Evolutionary conservation across 23 tunicate species (phyloP), one percentile per base, ranked within the genome.

Genomic region (Botrylloides violaceus): DNA sequence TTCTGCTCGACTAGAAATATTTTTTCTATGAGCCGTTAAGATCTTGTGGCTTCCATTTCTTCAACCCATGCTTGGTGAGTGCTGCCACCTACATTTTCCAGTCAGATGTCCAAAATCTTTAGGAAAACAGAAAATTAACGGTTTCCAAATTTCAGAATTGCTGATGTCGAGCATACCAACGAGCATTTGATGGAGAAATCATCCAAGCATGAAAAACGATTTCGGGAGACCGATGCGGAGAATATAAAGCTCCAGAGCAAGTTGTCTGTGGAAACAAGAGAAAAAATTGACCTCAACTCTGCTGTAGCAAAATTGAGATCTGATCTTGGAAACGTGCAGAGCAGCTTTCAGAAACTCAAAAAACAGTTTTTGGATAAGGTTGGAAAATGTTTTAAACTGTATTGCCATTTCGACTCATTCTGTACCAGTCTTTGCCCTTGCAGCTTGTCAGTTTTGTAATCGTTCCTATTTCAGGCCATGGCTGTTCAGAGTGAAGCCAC

Each of bases 341-440:
- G 77, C 4, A 66, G 84, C 36, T 85, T 85, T 49, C 56, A 80
- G 5, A 85, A 75, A 49, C 76, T 85, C 2, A 85, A 75, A 49
- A 59, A 75, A 49, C 86, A 85, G 43, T 73, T 85, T 60, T 50
- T 65, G 18, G 76, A 79, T 26, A 85, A 85, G 68, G 94, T 85
- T 63, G 1, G 37, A 22, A n/a, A 43, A 18, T 48, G 12, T n/a
- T 57, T 71, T n/a, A n/a, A n/a, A n/a, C n/a, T n/a, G n/a, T n/a
- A n/a, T n/a, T 22, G 58, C n/a, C n/a, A n/a, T n/a, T n/a, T n/a
- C n/a, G n/a, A n/a, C n/a, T n/a, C n/a, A n/a, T n/a, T n/a, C n/a
- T n/a, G n/a, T n/a, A n/a, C n/a, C n/a, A n/a, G n/a, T n/a, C n/a
- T n/a, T n/a, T n/a, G n/a, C n/a, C n/a, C n/a, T n/a, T n/a, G n/a